A percentile compares a stretch with the other conserved stretches of the same genome.
These are phyloP conservation scores for Malacoraja senta DNA, from an alignment of 2,797 vertebrate genomes.

Conservation along the genomic window DNA sequence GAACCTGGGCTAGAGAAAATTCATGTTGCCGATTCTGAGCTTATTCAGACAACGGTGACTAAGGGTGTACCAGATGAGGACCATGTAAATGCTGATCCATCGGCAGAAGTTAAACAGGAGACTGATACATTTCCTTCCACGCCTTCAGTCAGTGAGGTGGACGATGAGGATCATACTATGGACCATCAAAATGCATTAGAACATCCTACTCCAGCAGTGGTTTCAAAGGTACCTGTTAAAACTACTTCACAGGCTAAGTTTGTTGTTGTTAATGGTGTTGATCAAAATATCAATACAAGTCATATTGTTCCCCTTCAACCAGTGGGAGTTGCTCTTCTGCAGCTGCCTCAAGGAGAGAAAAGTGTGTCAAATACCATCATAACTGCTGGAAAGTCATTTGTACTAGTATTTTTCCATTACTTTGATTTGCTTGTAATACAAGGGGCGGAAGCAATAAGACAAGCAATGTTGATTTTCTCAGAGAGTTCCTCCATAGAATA, in stretches of 20 bases:
- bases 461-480: too few species aligned
- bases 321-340: constrained; percentile 58
- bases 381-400: constrained; percentile 52
- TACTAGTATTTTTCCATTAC: too few species aligned
- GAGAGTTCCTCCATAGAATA: too few species aligned
- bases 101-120: too few species aligned
- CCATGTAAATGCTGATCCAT: too few species aligned
- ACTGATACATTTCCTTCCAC: too few species aligned
- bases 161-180: constrained; percentile 40
- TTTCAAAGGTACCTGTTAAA: constrained; percentile 47
- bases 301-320: constrained; percentile 52
- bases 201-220: constrained; percentile 44
- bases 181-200: constrained; percentile 46
- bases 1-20: constrained; percentile 38
- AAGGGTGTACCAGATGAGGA: not conserved
- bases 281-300: constrained; percentile 43
- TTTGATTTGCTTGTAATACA: too few species aligned
- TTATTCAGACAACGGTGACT: constrained; percentile 33
- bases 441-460: too few species aligned
- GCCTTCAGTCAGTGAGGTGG: too few species aligned
- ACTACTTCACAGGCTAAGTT: constrained; percentile 50
- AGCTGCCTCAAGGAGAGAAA: constrained; percentile 57
- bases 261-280: constrained; percentile 45
- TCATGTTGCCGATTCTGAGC: constrained; percentile 45
- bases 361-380: constrained; percentile 55